Evolutionary conservation across 2,888 invertebrate genomes (phyloP), one percentile per base, ranked within the genome.

Genomic region (Chrysolina haemoptera): DNA sequence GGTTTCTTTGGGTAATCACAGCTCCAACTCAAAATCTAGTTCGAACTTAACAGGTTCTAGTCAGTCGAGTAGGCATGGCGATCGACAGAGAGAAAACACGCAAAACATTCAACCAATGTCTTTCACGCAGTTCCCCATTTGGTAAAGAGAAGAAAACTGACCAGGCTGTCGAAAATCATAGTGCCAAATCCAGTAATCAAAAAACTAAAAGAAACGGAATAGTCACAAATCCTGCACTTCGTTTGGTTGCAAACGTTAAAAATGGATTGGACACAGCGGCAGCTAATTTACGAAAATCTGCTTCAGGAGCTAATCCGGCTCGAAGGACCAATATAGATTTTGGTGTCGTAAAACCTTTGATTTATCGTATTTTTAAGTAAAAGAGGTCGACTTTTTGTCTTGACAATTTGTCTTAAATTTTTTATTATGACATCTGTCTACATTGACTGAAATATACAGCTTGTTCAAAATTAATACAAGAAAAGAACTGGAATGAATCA

Each of bases 141-240:
- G 79, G 82, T 35, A 86, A 86, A 48, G 86, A 87, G 59, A 86
- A 86, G 73, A 86, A 86, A 73, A 73, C 71, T 16, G 83, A 83
- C 2, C 75, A 79, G 10, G 71, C 78, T 62, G 76, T 77, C 35
- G 82, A 82, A 11, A 82, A 82, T 65, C 79, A 80, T 55, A 84
- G 83, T 75, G 76, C 79, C 12, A 84, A 85, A 79, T 83, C 84
- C 71, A 84, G 81, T 75, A 86, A 86, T 79, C 84, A 86, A 43
- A 94, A 94, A 86, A 91, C 91, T 86, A 95, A 95, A 88, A 91
- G 95, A 73, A 96, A 95, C 84, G 95, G 95, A 1, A 95, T 95
- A 74, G 95, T 95, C 27, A 95, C 95, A 3, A 96, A 96, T 85
- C 96, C 96, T 14, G 96, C 96, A 70, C 92, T 96, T 91, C 90